Conservation (phyloP, 2,797 vertebrate species). For the Scolopax bukidnonensis region DNA sequence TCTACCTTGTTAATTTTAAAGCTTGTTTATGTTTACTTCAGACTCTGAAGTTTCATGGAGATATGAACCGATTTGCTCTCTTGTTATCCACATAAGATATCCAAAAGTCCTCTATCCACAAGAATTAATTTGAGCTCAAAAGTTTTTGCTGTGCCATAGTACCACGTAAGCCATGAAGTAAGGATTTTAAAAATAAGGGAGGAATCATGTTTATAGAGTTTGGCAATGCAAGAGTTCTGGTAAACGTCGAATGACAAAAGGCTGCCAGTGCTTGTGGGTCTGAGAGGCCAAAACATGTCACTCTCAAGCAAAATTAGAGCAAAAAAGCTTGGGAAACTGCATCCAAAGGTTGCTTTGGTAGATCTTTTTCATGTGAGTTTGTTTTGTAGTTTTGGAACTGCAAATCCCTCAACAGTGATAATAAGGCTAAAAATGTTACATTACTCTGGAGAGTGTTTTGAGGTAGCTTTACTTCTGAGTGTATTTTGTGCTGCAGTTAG, state of each 20-base stretch:
- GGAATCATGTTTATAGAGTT: not conserved
- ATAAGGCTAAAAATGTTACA: not conserved
- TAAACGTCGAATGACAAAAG: not conserved
- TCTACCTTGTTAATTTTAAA: not conserved
- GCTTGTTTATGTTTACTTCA: not conserved
- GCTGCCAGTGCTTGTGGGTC: not conserved
- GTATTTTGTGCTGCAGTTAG: not conserved
- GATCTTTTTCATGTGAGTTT: not conserved
- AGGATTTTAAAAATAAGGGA: not conserved
- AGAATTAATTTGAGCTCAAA: not conserved
- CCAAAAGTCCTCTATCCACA: not conserved
- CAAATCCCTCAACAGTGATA: not conserved
- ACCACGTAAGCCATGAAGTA: not conserved
- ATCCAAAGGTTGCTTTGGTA: not conserved
- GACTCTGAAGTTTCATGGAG: not conserved
- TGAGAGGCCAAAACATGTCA: not conserved
- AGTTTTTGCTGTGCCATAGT: not conserved
- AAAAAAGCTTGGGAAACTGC: not conserved
- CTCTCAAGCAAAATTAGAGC: not conserved
- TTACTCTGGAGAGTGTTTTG: constrained; percentile 18
- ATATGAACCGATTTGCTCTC: not conserved
- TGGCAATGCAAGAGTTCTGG: not conserved
- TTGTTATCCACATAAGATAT: not conserved
- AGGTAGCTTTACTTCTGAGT: not conserved
- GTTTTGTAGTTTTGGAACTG: not conserved